These are phyloP conservation scores for Paratilapia polleni DNA, from an alignment of 2,113 vertebrate genomes.

Conservation along the genomic window DNA sequence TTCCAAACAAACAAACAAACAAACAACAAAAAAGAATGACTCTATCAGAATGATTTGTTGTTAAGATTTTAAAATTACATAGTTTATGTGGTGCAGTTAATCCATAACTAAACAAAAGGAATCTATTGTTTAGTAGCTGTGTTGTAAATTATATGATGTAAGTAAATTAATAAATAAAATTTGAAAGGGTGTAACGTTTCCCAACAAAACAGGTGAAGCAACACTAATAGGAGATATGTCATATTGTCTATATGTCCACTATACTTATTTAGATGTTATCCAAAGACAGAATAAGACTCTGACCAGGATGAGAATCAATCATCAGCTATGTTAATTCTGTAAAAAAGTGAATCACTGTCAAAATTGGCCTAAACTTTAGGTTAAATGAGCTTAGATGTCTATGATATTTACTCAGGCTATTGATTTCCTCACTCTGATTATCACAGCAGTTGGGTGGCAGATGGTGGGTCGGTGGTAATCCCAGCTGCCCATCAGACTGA, in stretches of 20 bases:
- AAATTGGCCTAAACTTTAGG: background rate
- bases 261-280: background rate
- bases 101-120: too few relatives aligned
- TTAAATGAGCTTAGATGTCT: constrained; percentile 42
- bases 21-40: too few relatives aligned
- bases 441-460: constrained; percentile 63
- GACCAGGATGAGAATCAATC: background rate
- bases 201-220: too few relatives aligned
- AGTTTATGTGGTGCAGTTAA: too few relatives aligned
- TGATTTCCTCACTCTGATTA: constrained; percentile 77
- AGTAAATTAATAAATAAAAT: too few relatives aligned
- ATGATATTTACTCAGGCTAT: constrained; percentile 69
- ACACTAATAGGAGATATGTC: background rate
- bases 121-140: too few relatives aligned
- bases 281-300: background rate
- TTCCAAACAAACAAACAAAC: too few relatives aligned
- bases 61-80: too few relatives aligned
- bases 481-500: constrained; percentile 64
- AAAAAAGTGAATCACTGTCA: background rate
- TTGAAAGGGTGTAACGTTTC: too few relatives aligned
- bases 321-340: background rate
- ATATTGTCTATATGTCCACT: too few relatives aligned
- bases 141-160: too few relatives aligned
- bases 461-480: constrained; percentile 72
- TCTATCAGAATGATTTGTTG: too few relatives aligned